Conservation (phyloP, 2,888 invertebrate genomes). For the Alviniconcha strummeri region DNA sequence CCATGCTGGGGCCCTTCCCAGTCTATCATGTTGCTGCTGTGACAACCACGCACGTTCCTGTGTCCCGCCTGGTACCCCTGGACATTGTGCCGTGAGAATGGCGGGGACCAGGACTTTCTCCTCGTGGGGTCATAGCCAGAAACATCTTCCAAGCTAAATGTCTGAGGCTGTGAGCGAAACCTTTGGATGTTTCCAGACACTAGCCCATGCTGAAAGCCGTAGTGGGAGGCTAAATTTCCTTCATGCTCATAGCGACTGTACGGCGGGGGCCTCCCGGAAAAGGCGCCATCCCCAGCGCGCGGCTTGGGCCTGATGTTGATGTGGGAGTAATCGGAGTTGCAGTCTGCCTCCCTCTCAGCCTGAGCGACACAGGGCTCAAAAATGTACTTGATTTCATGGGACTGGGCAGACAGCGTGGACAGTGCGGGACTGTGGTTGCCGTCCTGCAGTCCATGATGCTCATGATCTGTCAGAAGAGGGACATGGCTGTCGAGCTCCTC, state of each 20-base stretch:
- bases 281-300: neutral
- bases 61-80: conserved; percentile 29
- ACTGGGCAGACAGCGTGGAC: conserved; percentile 61
- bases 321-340: conserved; percentile 43
- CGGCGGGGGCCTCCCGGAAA: neutral
- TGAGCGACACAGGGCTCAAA: conserved; percentile 35
- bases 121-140: conserved; percentile 33
- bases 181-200: neutral
- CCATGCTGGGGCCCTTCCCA: neutral
- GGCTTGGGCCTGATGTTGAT: conserved; percentile 38
- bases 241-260: conserved; percentile 10
- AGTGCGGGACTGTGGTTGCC: conserved; percentile 48
- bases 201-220: neutral
- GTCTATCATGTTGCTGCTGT: conserved; percentile 57
- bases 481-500: conserved; percentile 23
- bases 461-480: conserved; percentile 5
- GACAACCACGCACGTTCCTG: conserved; percentile 47
- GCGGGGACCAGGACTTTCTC: conserved; percentile 62
- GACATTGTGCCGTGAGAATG: conserved; percentile 52
- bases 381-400: conserved; percentile 55
- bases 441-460: conserved; percentile 30
- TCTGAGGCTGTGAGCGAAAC: conserved; percentile 1
- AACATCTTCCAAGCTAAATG: conserved; percentile 14
- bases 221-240: neutral
- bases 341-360: conserved; percentile 18